phyloP scores from a whole-genome alignment of 2,888 invertebrate genomes.

The Tenthredo livida region DNA sequence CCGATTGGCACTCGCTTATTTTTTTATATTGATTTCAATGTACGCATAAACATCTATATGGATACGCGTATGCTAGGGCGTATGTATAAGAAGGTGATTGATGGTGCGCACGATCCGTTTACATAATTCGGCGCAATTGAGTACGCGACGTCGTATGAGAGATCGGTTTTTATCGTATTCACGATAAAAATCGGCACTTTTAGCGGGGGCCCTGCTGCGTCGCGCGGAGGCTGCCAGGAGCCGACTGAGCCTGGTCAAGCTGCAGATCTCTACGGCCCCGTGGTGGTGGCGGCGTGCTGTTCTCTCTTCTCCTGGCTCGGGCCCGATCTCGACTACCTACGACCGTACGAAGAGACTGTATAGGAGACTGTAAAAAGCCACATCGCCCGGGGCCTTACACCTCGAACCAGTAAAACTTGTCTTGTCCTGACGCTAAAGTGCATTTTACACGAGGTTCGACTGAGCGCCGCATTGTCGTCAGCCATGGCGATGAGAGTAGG shows the following conservation, averaged over 20 bases:
- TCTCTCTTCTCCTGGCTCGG: conserved; percentile 49
- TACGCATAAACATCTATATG: background rate
- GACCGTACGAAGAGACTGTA: conserved; percentile 47
- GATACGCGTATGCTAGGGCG: background rate
- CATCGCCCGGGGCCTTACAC: conserved; percentile 75
- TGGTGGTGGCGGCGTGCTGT: conserved; percentile 52
- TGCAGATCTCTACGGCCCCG: conserved; percentile 54
- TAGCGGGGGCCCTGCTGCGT: conserved; percentile 45
- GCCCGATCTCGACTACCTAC: conserved; percentile 51
- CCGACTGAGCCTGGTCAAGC: conserved; percentile 52
- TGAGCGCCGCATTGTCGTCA: conserved; percentile 44
- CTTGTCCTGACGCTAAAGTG: conserved; percentile 70
- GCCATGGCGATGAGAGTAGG: background rate
- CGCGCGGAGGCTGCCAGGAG: conserved; percentile 55
- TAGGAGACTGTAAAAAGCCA: conserved; percentile 69
- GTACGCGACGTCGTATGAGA: background rate
- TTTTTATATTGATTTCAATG: background rate
- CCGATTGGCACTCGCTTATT: conserved; percentile 13
- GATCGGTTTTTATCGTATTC: conserved; percentile 35
- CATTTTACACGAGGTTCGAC: conserved; percentile 58
- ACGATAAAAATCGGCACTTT: conserved; percentile 44
- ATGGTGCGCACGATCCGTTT: conserved; percentile 23
- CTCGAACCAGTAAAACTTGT: conserved; percentile 77
- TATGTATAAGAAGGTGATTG: background rate
- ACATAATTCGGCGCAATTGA: conserved; percentile 35